A percentile compares a stretch with the other conserved stretches of the same genome.
These are phyloP conservation scores for Camelus bactrianus DNA, from an alignment of 2,113 vertebrate species.

Conservation along the genomic window DNA sequence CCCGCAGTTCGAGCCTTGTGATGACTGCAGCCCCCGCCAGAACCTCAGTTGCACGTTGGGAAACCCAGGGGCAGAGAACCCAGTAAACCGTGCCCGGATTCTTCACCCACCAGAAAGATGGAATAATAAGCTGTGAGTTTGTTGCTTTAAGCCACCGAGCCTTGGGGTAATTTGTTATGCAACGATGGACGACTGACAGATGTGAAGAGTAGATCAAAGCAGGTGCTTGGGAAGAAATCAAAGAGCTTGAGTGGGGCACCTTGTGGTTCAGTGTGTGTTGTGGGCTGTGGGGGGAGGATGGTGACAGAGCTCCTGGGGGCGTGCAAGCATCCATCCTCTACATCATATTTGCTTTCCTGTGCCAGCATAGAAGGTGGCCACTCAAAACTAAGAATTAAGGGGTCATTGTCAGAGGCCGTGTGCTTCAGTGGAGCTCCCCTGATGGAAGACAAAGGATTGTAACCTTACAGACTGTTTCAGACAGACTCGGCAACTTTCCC, in stretches of 20 bases:
- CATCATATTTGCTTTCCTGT: rapidly evolving
- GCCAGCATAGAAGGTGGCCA: background rate
- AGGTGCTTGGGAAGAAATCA: background rate
- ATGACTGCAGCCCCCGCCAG: background rate
- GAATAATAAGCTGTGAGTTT: background rate
- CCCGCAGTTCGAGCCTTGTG: background rate
- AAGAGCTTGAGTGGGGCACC: background rate
- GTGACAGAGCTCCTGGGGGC: background rate
- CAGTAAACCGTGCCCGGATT: background rate
- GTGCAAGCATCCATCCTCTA: background rate
- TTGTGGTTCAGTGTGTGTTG: background rate
- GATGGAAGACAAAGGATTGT: background rate
- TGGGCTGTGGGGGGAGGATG: no score
- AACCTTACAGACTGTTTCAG: background rate
- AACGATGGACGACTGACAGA: background rate
- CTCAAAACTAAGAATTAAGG: background rate
- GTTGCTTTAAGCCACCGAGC: background rate
- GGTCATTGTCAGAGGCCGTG: rapidly evolving
- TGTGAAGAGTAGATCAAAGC: background rate
- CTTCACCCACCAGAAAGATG: background rate
- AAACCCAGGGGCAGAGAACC: background rate
- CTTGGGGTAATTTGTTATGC: background rate
- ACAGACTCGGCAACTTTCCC: background rate
- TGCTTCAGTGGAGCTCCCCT: background rate
- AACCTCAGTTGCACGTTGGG: background rate